Percentiles rank a stretch among this genome's conserved stretches.
Conservation (phyloP, 2,888 invertebrate species). For the Coenonympha glycerion region DNA sequence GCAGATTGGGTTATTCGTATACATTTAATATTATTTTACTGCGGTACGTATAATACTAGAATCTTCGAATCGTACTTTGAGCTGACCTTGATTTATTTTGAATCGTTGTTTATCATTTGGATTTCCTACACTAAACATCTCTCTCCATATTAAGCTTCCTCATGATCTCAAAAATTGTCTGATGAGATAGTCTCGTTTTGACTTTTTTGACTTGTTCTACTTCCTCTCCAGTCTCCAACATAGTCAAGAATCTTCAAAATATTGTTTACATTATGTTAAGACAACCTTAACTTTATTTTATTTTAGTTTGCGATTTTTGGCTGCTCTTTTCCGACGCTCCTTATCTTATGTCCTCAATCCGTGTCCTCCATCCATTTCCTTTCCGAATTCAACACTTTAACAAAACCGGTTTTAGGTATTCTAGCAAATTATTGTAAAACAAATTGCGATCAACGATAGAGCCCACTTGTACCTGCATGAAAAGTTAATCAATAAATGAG, state of each 20-base stretch:
- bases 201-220: neutral
- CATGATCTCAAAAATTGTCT: neutral
- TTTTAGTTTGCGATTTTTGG: too few relatives aligned
- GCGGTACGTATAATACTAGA: neutral
- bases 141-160: neutral
- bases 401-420: neutral
- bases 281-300: too few relatives aligned
- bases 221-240: too few relatives aligned
- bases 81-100: constrained; percentile 1
- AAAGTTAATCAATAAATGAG: constrained; percentile 7
- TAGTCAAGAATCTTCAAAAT: too few relatives aligned
- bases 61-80: neutral
- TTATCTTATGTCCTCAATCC: neutral
- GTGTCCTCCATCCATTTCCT: neutral
- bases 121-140: neutral
- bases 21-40: constrained; percentile 3
- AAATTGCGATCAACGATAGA: neutral
- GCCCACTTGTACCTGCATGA: constrained; percentile 16
- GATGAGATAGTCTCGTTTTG: too few relatives aligned
- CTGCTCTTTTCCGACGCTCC: too few relatives aligned
- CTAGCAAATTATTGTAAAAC: neutral
- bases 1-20: neutral
- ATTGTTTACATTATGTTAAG: too few relatives aligned
- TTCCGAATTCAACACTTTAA: neutral
- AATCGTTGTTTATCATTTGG: neutral